Evolutionary conservation across 2,113 vertebrate genomes (phyloP), one percentile per base, ranked within the genome.

Genomic region (Ptychochromis oligacanthus): DNA sequence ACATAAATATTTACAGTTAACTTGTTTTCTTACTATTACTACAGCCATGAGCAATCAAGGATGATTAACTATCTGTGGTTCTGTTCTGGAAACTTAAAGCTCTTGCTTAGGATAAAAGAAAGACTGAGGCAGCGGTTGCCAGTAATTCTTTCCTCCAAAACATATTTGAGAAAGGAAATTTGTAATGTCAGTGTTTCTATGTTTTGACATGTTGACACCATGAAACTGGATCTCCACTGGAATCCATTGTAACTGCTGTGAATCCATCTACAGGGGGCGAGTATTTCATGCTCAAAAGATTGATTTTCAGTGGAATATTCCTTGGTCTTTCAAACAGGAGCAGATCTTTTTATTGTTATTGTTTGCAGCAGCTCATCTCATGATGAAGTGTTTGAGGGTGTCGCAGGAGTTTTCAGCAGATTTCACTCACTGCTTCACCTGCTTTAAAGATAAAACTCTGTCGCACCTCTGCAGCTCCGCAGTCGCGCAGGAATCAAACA

Each of bases 401-500:
- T 72, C 46, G 26, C 67, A 34, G 67, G 46, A 72, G 67, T 72
- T 72, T 72, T 72, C 67, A 54, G 46, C 75, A 46, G 57, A 59
- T 77, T 77, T 59, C 62, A 17, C 54, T 77, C 52, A 3, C 80
- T 80, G 58, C 78, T 34, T 79, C 65, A 5, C 79, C 52, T 74
- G 60, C 85, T 84, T 90, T 83, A 87, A 81, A 82, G 67, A 28
- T 56, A 15, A 77, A 85, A 62, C 67, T 72, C 17, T n/a, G 67
- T 54, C 67, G 46, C 67, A 72, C 14, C 79, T 82, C 46, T 17
- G 81, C 80, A 26, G 84, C 81, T 64, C 54, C 5, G 2, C 74
- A 77, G 75, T 56, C 52, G 24, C 0, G 17, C 57, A 13, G 81
- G 81, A 85, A 90, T 87, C 84, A 90, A 88, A 88, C 77, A 28